Conservation (phyloP, 2,888 invertebrate species). For the Oscheius sp. region DNA sequence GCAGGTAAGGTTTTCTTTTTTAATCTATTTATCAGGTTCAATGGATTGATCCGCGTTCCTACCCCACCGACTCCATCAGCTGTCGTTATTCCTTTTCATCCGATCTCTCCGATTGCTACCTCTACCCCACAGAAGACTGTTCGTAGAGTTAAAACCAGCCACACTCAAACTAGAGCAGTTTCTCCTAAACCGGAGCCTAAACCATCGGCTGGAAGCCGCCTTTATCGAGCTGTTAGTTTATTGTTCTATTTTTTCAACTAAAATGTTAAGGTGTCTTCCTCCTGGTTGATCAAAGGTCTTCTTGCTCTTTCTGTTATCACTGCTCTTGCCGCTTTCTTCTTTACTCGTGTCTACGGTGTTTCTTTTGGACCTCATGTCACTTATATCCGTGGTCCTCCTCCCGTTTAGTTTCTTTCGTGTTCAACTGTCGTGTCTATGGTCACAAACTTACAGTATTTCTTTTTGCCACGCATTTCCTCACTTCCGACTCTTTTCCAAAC, state of each 20-base stretch:
- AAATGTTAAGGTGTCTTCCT: conserved; percentile 28
- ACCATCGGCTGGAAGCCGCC: conserved; percentile 18
- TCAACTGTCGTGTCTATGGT: background rate
- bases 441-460: conserved; percentile 21
- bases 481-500: conserved; percentile 7
- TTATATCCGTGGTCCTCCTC: conserved; percentile 59
- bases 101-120: conserved; percentile 34
- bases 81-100: background rate
- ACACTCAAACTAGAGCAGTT: conserved; percentile 16
- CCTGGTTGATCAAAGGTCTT: conserved; percentile 39
- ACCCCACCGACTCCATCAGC: conserved; percentile 35
- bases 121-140: conserved; percentile 21
- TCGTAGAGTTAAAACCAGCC: conserved; percentile 9
- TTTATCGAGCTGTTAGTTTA: conserved; percentile 22
- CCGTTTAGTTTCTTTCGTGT: conserved; percentile 34
- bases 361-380: conserved; percentile 59
- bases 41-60: conserved; percentile 39
- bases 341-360: conserved; percentile 42
- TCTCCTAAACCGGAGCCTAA: background rate
- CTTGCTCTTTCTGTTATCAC: conserved; percentile 45
- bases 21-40: conserved; percentile 14
- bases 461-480: conserved; percentile 20
- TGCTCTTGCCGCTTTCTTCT: conserved; percentile 51
- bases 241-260: background rate
- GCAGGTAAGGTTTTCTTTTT: conserved; percentile 20